Evolutionary conservation across 1,140 invertebrate genomes (phyloP).

Genomic region (Drosophila triauraria): DNA sequence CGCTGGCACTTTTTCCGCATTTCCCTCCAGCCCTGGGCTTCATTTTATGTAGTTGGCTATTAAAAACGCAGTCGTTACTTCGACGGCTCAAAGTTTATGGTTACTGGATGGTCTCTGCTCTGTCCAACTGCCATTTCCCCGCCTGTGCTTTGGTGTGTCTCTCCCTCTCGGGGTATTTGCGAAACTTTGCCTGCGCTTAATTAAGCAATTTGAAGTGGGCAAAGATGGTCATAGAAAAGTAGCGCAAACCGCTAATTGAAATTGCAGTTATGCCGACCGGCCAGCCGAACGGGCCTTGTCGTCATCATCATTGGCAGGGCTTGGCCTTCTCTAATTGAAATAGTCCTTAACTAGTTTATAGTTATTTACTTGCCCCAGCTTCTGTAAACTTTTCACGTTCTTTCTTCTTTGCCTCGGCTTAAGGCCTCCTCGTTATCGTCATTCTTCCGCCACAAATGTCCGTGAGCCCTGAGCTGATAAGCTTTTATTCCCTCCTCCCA

Average conservation of each 20-base stretch:
- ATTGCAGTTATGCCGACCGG: slow-evolving; percentile 72
- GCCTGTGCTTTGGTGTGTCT: slow-evolving; percentile 1
- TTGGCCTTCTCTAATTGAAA: slow-evolving; percentile 78
- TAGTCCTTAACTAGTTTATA: slow-evolving; percentile 81
- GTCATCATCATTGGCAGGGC: slow-evolving; percentile 42
- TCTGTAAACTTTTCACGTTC: slow-evolving; percentile 50
- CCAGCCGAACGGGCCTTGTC: background rate
- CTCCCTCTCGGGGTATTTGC: slow-evolving; percentile 56
- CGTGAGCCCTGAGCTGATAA: slow-evolving; percentile 54
- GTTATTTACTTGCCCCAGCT: slow-evolving; percentile 69
- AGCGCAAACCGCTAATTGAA: slow-evolving; percentile 79
- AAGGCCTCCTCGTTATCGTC: slow-evolving; percentile 32
- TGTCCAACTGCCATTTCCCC: slow-evolving; percentile 23
- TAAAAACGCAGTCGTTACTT: slow-evolving; percentile 77
- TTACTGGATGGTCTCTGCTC: slow-evolving; percentile 6
- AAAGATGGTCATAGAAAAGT: slow-evolving; percentile 59
- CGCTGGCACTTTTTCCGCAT: background rate
- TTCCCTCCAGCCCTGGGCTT: background rate
- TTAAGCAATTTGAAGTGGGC: slow-evolving; percentile 78
- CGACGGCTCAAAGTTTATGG: slow-evolving; percentile 75
- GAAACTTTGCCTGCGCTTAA: slow-evolving; percentile 76
- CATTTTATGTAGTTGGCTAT: slow-evolving; percentile 66
- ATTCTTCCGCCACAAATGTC: slow-evolving; percentile 46
- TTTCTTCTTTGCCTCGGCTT: slow-evolving; percentile 7
- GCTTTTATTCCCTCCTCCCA: slow-evolving; percentile 11